A percentile compares a stretch with the other conserved stretches of the same genome.
Conservation (phyloP, 2,797 vertebrate genomes). For the Tragelaphus eurycerus region DNA sequence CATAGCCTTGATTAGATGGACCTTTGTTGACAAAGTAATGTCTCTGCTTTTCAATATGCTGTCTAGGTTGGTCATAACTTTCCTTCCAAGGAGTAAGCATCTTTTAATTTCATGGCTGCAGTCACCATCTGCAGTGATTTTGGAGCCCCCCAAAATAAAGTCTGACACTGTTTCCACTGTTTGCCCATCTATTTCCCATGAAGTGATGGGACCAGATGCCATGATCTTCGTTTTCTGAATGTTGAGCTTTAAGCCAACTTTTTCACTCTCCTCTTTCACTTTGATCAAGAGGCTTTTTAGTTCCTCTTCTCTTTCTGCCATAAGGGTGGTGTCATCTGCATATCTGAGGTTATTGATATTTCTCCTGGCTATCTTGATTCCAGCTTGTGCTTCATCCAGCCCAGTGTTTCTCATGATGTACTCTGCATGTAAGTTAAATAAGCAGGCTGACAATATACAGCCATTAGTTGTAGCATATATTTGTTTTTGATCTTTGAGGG, state of each 20-base stretch:
- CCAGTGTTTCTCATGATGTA: not conserved
- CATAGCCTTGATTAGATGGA: not conserved
- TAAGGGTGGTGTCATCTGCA: not conserved
- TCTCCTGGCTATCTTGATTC: not conserved
- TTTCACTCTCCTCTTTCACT: not conserved
- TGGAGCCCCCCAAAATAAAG: not conserved
- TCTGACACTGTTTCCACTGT: not conserved
- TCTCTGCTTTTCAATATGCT: not conserved
- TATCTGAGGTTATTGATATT: not conserved
- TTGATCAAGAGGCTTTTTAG: not conserved
- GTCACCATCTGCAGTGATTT: not conserved
- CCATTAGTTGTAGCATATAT: not conserved
- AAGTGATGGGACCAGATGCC: not conserved
- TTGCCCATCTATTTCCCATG: not conserved
- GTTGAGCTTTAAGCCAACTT: not conserved
- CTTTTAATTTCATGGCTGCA: not conserved
- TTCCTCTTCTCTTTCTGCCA: not conserved
- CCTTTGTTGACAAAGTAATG: not conserved
- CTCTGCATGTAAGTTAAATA: not conserved
- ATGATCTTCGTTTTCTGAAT: not conserved
- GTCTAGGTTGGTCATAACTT: not conserved
- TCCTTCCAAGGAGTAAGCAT: not conserved
- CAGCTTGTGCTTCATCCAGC: not conserved
- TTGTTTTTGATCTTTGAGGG: conserved; percentile 3
- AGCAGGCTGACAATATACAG: not conserved